Percentiles rank a stretch among this genome's conserved stretches.
Conservation (phyloP, 2,888 invertebrate species). For the Spilarctia lutea region DNA sequence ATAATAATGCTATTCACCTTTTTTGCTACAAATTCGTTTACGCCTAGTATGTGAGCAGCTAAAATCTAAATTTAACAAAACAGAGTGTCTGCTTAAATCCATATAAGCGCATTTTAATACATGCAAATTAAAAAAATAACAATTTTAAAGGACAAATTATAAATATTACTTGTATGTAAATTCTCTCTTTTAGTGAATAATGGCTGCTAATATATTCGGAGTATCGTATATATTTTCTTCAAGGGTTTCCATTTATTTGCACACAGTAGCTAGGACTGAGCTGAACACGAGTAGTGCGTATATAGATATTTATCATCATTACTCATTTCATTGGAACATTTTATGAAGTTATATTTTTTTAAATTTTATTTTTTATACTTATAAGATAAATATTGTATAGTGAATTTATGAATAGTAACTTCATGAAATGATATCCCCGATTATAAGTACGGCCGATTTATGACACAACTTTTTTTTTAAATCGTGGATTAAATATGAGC, state of each 20-base stretch:
- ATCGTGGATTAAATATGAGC: not conserved
- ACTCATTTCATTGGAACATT: conserved; percentile 38
- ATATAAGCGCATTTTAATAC: conserved; percentile 12
- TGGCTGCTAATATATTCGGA: conserved; percentile 37
- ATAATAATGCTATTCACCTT: conserved; percentile 26
- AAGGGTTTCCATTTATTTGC: conserved; percentile 29
- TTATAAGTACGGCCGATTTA: conserved; percentile 49
- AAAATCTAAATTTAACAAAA: conserved; percentile 19
- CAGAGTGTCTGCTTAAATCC: conserved; percentile 21
- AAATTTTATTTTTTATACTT: not conserved
- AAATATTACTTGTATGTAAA: not conserved
- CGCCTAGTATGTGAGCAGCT: conserved; percentile 40
- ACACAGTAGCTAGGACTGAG: conserved; percentile 45
- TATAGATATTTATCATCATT: conserved; percentile 41
- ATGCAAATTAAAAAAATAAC: conserved; percentile 3
- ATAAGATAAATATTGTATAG: not conserved
- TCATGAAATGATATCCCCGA: conserved; percentile 39
- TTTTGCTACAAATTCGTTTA: conserved; percentile 30
- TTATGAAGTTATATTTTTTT: conserved; percentile 38
- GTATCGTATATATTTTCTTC: conserved; percentile 1
- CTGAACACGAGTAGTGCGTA: conserved; percentile 43
- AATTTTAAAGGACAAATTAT: conserved; percentile 9
- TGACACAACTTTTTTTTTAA: conserved; percentile 4
- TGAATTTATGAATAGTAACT: conserved; percentile 32
- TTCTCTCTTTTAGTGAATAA: conserved; percentile 9